Conservation (phyloP, 1,140 invertebrate species). For the Carposina sasakii region DNA sequence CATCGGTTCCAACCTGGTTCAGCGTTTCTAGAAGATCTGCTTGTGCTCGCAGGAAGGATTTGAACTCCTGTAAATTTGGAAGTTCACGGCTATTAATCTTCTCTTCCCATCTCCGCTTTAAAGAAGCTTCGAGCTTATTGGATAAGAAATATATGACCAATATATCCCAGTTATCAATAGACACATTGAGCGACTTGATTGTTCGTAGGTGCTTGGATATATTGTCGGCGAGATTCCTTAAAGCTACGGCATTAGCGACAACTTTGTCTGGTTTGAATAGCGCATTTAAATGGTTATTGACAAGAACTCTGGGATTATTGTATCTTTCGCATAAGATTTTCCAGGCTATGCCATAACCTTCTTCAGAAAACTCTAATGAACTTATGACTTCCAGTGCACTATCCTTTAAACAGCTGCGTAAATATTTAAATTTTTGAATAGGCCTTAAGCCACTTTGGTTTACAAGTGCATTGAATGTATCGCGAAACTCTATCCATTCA, state of each 20-base stretch:
- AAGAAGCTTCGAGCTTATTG: not conserved
- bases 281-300: not conserved
- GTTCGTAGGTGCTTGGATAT: constrained; percentile 1
- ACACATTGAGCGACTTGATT: not conserved
- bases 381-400: not conserved
- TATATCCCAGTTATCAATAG: not conserved
- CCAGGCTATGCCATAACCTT: not conserved
- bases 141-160: not conserved
- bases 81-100: not conserved
- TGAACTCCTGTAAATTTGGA: constrained; percentile 1
- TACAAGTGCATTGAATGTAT: not conserved
- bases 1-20: not conserved
- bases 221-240: not conserved
- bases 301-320: constrained; percentile 2
- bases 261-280: not conserved
- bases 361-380: not conserved
- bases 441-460: not conserved
- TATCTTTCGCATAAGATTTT: not conserved
- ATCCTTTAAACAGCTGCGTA: not conserved
- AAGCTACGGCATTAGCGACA: not conserved
- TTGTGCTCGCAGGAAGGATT: not conserved
- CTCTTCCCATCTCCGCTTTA: not conserved
- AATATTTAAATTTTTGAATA: constrained; percentile 1
- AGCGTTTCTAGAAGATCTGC: not conserved
- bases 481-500: not conserved